phyloP scores from a whole-genome alignment of 2,888 invertebrate genomes.

The Tortrix viridana region DNA sequence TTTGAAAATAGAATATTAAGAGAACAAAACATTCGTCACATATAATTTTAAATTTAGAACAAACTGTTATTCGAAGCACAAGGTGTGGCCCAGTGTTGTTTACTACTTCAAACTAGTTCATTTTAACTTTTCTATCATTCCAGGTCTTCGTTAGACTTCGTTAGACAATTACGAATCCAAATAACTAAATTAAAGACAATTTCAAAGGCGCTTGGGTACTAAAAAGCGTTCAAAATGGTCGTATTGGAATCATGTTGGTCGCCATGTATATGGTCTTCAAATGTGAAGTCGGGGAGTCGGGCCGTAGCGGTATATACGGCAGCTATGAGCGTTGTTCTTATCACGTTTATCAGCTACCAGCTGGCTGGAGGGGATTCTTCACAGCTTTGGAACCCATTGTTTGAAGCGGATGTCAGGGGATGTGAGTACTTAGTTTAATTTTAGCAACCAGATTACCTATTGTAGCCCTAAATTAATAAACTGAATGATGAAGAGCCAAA shows the following conservation, averaged over 20 bases:
- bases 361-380: conserved; percentile 95
- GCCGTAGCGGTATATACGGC: conserved; percentile 92
- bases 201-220: neutral
- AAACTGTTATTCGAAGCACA: conserved; percentile 8
- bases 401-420: conserved; percentile 92
- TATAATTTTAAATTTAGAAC: conserved; percentile 15
- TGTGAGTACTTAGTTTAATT: conserved; percentile 80
- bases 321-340: conserved; percentile 89
- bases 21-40: neutral
- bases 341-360: conserved; percentile 90
- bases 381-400: conserved; percentile 94
- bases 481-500: too few relatives aligned
- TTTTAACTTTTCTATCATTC: neutral
- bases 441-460: too few relatives aligned
- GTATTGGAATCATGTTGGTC: conserved; percentile 93
- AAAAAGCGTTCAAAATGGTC: conserved; percentile 83
- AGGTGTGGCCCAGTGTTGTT: conserved; percentile 33
- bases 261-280: conserved; percentile 93
- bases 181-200: neutral
- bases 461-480: too few relatives aligned
- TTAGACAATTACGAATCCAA: neutral
- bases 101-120: conserved; percentile 10
- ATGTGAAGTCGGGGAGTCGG: conserved; percentile 89
- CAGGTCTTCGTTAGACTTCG: conserved; percentile 1
- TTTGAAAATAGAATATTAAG: neutral